Evolutionary conservation across 2,888 invertebrate species (phyloP), one percentile per base, ranked within the genome.

Genomic region (Aporophyla nigra): DNA sequence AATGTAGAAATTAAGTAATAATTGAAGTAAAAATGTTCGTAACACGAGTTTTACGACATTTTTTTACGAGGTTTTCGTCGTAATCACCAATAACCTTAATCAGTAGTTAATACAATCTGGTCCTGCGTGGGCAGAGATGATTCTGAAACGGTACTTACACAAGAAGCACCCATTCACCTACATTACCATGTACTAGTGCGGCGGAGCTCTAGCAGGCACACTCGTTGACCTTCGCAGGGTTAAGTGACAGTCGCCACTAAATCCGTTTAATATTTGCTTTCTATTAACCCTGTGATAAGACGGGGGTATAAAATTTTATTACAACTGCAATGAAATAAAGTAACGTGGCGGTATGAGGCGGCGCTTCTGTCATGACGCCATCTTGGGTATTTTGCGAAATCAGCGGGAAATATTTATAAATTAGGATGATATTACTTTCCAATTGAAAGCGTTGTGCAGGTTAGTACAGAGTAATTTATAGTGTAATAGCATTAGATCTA

Each of bases 181-280:
- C 68, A 85, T 76, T 61, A 72, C 12, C 49, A 69, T 51, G 62
- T 74, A 59, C n/a, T 58, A 4, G 27, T 43, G 67, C 49, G 19
- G 67, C 68, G 70, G 51, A 53, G 40, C 40, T 12, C 54, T 71
- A 71, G 82, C 85, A 82, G 83, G 69, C 77, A 69, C 77, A 68
- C 77, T 74, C 84, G 76, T 76, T 87, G 85, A 81, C 81, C 87
- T 76, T 12, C 51, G 24, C 7, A 59, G 71, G 85, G 85, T 81
- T 85, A 87, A 87, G 85, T 87, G 76, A 43, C 33, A 61, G 56
- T 69, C 53, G 83, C 73, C 63, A 82, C 83, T 83, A 82, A 84
- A 82, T 83, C 62, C 66, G 71, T 83, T 83, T 83, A 83, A 73
- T 83, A 85, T 83, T 86, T 85, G 75, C 66, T 80, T 84, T 87